Evolutionary conservation across 2,888 invertebrate species (phyloP), one percentile per base, ranked within the genome.

Genomic region (Myathropa florea): DNA sequence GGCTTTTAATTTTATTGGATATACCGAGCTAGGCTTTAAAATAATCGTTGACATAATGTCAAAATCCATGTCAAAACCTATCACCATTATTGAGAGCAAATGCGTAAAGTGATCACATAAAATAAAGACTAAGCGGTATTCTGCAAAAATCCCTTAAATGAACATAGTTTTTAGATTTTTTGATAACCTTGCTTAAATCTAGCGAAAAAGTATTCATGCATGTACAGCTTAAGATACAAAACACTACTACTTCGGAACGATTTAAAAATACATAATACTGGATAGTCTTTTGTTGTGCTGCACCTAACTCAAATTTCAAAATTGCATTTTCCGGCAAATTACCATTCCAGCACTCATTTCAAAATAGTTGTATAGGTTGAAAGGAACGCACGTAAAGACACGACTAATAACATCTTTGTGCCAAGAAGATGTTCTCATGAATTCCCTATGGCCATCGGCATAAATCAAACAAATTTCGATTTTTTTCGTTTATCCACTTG

Each of bases 401-500:
- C 64, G 23, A 72, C 82, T 81, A 68, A 85, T 80, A 55, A 76
- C 76, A 76, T 76, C 76, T 68, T 75, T 67, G 36, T 55, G 53
- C 26, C 21, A 10, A 12, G n/a, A 55, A n/a, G n/a, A 55, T 57
- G 55, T 70, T 83, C 86, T 57, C 78, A 83, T 65, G 82, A 75
- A 86, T 60, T 55, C 59, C 30, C 21, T 4, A 33, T 33, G 26
- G 33, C 23, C 7, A 57, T 60, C 86, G 86, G 83, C 71, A 67
- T 30, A 75, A 75, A 14, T 79, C 86, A 82, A 86, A 86, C 65
- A 67, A 67, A 55, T 81, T 6, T 6, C 18, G n/a, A 81, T 81
- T 68, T 68, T n/a, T 55, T 14, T 33, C 83, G 64, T 83, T 88
- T 88, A 88, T 88, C 83, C 88, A 88, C 88, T 88, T 88, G 88